phyloP scores from a whole-genome alignment of 2,888 invertebrate species.

The Thumatha senex region DNA sequence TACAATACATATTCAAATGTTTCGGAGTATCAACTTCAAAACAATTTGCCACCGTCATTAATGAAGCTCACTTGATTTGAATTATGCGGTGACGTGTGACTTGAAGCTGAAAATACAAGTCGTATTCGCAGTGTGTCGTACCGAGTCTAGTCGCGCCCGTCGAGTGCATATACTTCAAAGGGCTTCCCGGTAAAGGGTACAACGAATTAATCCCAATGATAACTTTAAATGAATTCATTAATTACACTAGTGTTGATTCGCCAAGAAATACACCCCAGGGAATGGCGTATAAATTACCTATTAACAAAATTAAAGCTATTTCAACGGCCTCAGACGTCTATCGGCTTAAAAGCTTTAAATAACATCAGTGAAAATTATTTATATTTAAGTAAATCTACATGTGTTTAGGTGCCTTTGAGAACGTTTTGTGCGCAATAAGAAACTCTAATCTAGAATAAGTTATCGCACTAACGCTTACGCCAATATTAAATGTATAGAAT shows the following conservation, averaged over 20 bases:
- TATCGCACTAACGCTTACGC: background rate
- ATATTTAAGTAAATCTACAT: constrained; percentile 42
- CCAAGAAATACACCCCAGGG: constrained; percentile 66
- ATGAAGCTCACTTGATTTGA: constrained; percentile 58
- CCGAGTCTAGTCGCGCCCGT: constrained; percentile 9
- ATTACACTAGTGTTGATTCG: constrained; percentile 79
- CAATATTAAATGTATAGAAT: too few relatives aligned
- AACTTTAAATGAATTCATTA: constrained; percentile 78
- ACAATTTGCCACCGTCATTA: constrained; percentile 47
- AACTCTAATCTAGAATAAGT: constrained; percentile 12
- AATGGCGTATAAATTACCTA: constrained; percentile 65
- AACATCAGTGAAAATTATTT: constrained; percentile 51
- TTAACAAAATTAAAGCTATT: constrained; percentile 67
- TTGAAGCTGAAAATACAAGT: constrained; percentile 40
- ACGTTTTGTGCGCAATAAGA: constrained; percentile 21
- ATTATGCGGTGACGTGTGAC: constrained; percentile 49
- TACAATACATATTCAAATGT: constrained; percentile 8
- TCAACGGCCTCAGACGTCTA: constrained; percentile 53
- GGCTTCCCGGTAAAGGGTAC: constrained; percentile 33
- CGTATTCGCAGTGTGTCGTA: constrained; percentile 13
- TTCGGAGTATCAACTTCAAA: constrained; percentile 21
- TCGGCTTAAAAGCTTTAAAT: constrained; percentile 51
- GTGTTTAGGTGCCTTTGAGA: constrained; percentile 42
- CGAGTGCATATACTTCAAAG: constrained; percentile 59
- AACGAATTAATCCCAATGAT: constrained; percentile 52